Base-by-base conservation (phyloP, 2,797 vertebrate species). In the Ambastaia sidthimunki region DNA sequence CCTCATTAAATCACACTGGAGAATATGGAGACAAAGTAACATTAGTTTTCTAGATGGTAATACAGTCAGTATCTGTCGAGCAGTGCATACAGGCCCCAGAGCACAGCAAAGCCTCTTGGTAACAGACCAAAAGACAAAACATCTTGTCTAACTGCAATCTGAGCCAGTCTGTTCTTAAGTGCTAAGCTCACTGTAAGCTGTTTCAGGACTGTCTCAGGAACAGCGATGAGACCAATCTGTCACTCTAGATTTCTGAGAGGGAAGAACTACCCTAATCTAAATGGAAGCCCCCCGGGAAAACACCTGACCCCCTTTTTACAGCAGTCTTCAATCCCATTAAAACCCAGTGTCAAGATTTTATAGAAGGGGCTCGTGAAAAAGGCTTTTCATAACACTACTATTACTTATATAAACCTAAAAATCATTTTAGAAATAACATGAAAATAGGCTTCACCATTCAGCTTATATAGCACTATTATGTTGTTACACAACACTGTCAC, bases 141-240 rank as follows among this genome's bases (percentile, higher is more conserved):
- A 23, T 71, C n/a, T 57, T 55, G 28, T 72, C 69, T 44, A 23
- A 74, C 34, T 60, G 57, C 57, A 74, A 41, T 74, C 57, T 10
- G n/a, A 21, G 23, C 55, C 59, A 21, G 59, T 10, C 41, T 21
- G 71, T 37, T 74, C 71, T 28, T 74, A 74, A 73, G 21, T 44
- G 55, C 11, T 50, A 23, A 18, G 47, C 19, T 25, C 54, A 72
- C 19, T n/a, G 44, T 60, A 48, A 47, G 57, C 57, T 41, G 13
- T 48, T 47, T 15, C 31, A 59, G 18, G n/a, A 7, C 7, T 72
- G 9, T 60, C 15, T 48, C 41, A 62, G 57, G 21, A 48, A 62
- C 23, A 48, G 57, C 21, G 3, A 25, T 7, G 37, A 48, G 57
- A 63, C 72, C 57, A 15, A 60, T 34, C 52, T 68, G 74, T 76